Conservation (phyloP, 2,888 invertebrate species). For the Eristalis arbustorum region DNA sequence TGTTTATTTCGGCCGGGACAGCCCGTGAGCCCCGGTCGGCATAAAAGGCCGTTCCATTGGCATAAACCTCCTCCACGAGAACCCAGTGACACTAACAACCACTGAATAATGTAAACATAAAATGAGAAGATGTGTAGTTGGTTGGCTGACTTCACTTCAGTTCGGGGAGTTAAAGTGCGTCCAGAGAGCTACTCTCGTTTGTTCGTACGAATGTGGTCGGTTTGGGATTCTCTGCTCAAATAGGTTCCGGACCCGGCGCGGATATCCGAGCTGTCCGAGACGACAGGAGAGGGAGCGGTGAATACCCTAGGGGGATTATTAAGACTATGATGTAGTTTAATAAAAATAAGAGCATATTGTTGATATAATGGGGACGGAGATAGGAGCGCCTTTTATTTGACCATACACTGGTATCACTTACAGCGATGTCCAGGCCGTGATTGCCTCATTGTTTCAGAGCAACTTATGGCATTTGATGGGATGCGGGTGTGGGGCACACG, state of each 20-base stretch:
- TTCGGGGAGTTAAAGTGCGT: conserved; percentile 26
- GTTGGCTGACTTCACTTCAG: conserved; percentile 6
- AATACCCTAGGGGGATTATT: conserved; percentile 37
- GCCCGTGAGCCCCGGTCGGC: neutral
- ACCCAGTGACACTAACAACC: conserved; percentile 35
- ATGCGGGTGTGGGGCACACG: neutral
- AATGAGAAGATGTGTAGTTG: conserved; percentile 20
- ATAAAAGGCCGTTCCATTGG: conserved; percentile 34
- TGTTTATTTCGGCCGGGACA: conserved; percentile 50
- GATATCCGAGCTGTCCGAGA: neutral
- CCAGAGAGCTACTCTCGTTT: neutral
- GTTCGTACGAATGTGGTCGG: neutral
- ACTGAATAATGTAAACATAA: conserved; percentile 55
- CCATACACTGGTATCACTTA: conserved; percentile 8
- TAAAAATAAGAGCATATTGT: conserved; percentile 30
- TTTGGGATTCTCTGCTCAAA: conserved; percentile 9
- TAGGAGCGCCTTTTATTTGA: conserved; percentile 7
- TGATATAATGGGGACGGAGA: conserved; percentile 23
- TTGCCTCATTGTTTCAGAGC: conserved; percentile 16
- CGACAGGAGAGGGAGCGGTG: neutral
- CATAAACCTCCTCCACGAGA: conserved; percentile 38
- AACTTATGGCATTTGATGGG: conserved; percentile 9
- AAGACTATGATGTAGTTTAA: conserved; percentile 20
- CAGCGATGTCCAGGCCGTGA: neutral
- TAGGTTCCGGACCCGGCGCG: conserved; percentile 33